Base-by-base conservation (phyloP, 2,113 vertebrate species). In the Calonectris borealis region DNA sequence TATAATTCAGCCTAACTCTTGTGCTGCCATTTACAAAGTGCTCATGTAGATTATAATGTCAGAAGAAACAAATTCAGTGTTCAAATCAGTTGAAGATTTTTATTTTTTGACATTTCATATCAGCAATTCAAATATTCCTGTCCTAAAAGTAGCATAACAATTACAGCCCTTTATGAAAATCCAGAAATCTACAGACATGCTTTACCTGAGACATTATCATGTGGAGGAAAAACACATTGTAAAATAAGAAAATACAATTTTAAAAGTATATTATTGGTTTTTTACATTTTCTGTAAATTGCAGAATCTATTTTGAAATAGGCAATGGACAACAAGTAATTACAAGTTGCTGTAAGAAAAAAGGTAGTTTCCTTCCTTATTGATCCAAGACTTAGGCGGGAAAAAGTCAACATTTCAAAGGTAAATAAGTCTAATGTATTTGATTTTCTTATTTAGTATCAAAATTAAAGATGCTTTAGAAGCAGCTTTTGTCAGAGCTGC, bases 21-120 rank as follows among this genome's bases (percentile, higher is more conserved):
- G 32, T 79, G 48, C 36, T 95, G 71, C 48, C 88, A 95, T 93
- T 98, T 76, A 90, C 72, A 66, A 93, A 88, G 26, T 71, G 38
- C 29, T 96, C 42, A 52, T 18, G 54, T 55, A 79, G 54, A 88
- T 96, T 88, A 88, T 84, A 64, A 90, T 8, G 9, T 66, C 93
- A 96, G 60, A 52, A 93, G 60, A 92, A 97, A 94, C 20, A 95
- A 96, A 97, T 96, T 95, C 95, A 85, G 20, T 52, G 27, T 78
- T 96, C 36, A 82, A 77, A 91, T 91, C 49, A 79, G 46, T 19
- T 34, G 71, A 78, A 73, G 66, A 88, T 58, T 78, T 66, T 25
- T 40, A 6, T 42, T 86, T 94, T 90, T 75, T 81, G 60, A 61
- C 36, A 90, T 95, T 92, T 93, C 62, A 90, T 85, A 94, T 94